Percentiles rank a stretch among this genome's conserved stretches.
phyloP scores from a whole-genome alignment of 1,140 invertebrate species.

The Venustaconcha ellipsiformis region DNA sequence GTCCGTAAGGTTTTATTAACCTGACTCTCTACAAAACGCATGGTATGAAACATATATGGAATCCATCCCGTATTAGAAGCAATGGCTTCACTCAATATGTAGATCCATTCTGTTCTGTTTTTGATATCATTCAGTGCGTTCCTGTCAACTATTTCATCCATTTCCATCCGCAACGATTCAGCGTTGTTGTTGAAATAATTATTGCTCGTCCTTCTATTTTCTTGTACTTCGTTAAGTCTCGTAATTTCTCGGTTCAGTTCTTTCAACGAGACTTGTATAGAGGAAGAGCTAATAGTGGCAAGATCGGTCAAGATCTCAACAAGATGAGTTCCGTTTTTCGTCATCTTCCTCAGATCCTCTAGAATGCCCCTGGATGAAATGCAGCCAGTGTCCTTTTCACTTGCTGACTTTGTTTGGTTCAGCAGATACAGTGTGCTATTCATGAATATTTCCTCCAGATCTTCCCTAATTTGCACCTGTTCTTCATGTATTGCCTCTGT shows the following conservation, averaged over 20 bases:
- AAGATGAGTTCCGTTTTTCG: conserved; percentile 36
- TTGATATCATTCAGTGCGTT: conserved; percentile 11
- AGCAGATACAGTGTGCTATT: conserved; percentile 28
- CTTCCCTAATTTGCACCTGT: conserved; percentile 31
- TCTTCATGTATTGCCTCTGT: conserved; percentile 33
- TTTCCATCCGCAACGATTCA: too few species aligned
- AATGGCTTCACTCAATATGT: conserved; percentile 38
- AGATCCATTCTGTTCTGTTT: conserved; percentile 40
- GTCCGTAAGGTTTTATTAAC: conserved; percentile 38
- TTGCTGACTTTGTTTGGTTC: conserved; percentile 6
- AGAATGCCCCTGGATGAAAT: conserved; percentile 11
- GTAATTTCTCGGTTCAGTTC: conserved; percentile 38
- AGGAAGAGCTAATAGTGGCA: conserved; percentile 34
- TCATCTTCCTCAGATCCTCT: conserved; percentile 24
- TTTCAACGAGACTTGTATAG: conserved; percentile 29
- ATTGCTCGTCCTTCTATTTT: not conserved
- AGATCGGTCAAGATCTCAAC: conserved; percentile 41
- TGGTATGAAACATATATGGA: conserved; percentile 41
- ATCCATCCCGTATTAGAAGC: conserved; percentile 54
- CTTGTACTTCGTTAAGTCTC: conserved; percentile 28
- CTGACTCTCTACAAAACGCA: conserved; percentile 39
- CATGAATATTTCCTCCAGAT: conserved; percentile 11
- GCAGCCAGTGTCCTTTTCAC: conserved; percentile 1
- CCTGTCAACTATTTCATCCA: not conserved
- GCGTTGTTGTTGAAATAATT: too few species aligned